Percentiles rank a stretch among this genome's conserved stretches.
Evolutionary conservation across 2,113 vertebrate species (phyloP).

Genomic region (Thermophis baileyi): DNA sequence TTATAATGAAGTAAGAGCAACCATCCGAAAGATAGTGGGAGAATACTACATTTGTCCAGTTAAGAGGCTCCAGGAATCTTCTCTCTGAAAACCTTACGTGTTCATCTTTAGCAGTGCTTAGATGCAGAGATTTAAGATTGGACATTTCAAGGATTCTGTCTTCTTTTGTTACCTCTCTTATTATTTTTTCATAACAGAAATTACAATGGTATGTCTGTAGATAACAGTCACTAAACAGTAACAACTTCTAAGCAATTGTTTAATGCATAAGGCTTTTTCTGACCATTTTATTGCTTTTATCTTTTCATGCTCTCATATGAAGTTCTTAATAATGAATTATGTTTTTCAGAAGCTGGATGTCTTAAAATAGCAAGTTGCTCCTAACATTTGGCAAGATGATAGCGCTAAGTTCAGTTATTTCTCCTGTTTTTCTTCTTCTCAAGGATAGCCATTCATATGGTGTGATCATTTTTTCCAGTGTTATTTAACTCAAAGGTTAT

Average conservation of each 20-base stretch:
- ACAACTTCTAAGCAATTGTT: slow-evolving; percentile 26
- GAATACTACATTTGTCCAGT: neutral
- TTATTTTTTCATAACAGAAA: neutral
- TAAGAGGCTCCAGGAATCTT: neutral
- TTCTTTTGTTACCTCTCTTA: neutral
- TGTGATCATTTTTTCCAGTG: neutral
- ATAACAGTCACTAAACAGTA: slow-evolving; percentile 6
- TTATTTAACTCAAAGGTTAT: slow-evolving; percentile 24
- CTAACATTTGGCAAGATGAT: slow-evolving; percentile 55
- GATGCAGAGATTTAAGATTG: neutral
- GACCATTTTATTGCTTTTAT: slow-evolving; percentile 45
- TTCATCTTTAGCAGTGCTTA: neutral
- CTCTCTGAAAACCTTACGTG: neutral
- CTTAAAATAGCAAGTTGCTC: slow-evolving; percentile 55
- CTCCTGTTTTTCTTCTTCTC: slow-evolving; percentile 33
- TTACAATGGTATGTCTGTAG: neutral
- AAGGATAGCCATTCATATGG: slow-evolving; percentile 31
- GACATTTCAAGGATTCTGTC: slow-evolving; percentile 20
- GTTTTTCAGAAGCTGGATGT: slow-evolving; percentile 52
- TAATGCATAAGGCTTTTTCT: slow-evolving; percentile 33
- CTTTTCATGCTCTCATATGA: slow-evolving; percentile 31
- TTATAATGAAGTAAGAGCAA: neutral
- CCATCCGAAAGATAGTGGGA: neutral
- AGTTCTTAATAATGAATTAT: slow-evolving; percentile 59
- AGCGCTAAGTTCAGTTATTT: slow-evolving; percentile 45